Evolutionary conservation across 2,113 vertebrate species (phyloP), one percentile per base, ranked within the genome.

Genomic region (Tamias sibiricus): DNA sequence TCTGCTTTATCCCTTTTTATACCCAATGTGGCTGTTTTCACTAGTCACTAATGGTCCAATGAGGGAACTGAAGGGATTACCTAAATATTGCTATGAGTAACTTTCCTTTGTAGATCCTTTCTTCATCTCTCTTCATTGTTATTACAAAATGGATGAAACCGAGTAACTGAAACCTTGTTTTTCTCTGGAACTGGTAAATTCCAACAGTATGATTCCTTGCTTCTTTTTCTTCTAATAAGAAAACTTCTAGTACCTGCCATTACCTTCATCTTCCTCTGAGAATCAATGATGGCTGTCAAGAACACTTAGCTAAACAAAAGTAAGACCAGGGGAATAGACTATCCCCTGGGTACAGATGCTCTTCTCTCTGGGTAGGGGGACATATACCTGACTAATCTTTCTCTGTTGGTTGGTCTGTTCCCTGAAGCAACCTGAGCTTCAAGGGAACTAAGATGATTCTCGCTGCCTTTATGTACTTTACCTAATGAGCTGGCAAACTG

Each of bases 401-500:
- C 42, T 82, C 0, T 82, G 13, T 57, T 80, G 52, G 47, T 71
- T 90, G 44, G 54, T 83, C 35, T 68, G 13, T 44, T 86, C 26
- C 40, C 68, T 86, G 72, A 71, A 52, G 30, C 30, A 44, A 37
- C 62, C 37, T 64, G 37, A 71, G 13, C 89, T 94, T 90, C 59
- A 83, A 77, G 90, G 86, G 94, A 80, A 66, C 85, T 42, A 22
- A 87, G 35, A 74, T 84, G 42, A 76, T 95, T 88, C 40, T 95
- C 10, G 49, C 47, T 47, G 75, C 64, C 79, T 96, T 87, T 97
- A 90, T 93, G 76, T 90, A 52, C 81, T 89, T 96, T 94, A 77
- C 66, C 83, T 96, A 96, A 95, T 95, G 96, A 97, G 83, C 91
- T 96, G 94, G 89, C 87, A 95, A 97, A 97, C 91, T 89, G 93